Base-by-base conservation (phyloP, 2,113 vertebrate species). In the Apistogramma diplotaenia region DNA sequence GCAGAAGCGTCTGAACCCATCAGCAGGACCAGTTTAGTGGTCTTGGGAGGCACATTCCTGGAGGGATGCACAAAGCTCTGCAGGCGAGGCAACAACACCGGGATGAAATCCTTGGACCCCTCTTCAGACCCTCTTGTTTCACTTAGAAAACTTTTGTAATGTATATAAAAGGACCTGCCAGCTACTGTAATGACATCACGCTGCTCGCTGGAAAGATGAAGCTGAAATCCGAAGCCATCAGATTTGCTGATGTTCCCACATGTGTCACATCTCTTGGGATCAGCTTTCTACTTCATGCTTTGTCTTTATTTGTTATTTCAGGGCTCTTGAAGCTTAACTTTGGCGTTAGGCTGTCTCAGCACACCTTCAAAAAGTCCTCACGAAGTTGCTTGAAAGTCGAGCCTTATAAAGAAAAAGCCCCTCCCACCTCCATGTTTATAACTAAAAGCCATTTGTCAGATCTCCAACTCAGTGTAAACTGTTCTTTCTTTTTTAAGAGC, bases 401-500 rank as follows among this genome's bases (percentile, higher is more conserved):
- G 8, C 58, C 7, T 58, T 77, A 21, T 6, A 27, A 56, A 58
- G 19, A 29, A 55, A 74, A 65, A 46, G 72, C 11, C 56, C 10
- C 40, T 60, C 49, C 46, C 8, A 1, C 9, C 8, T 35, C 3
- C 46, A 3, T 25, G 78, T 84, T 84, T 76, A 53, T 46, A n/a
- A 25, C 74, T 74, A 60, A 70, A 51, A 23, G 55, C 55, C 74
- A 73, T 88, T 74, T 70, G 67, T 89, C 86, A 86, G 61, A 83
- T 74, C 70, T 87, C 61, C 76, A 87, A 29, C 53, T 29, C 54
- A 2, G n/a, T 80, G 76, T 65, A 55, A 70, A 85, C 55, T 4
- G 51, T 55, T 57, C 21, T 27, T 12, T 62, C 7, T 53, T 46
- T 65, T n/a, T 37, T 27, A 8, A 74, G 35, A 15, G 60, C 43